Conservation (phyloP, 1,140 invertebrate species). For the Subanguina moxae region DNA sequence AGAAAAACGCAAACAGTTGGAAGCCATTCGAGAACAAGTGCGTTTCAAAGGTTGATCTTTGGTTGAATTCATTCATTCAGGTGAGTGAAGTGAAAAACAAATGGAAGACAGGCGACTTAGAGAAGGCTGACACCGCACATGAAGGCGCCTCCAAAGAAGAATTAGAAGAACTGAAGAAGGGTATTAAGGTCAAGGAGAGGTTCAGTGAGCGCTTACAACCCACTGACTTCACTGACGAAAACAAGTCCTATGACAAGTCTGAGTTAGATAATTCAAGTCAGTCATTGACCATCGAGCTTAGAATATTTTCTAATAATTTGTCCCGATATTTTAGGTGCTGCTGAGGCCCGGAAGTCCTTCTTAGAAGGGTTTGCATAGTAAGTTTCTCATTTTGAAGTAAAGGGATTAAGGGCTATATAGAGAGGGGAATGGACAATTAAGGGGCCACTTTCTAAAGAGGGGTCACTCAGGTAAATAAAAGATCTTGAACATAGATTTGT, state of each 20-base stretch:
- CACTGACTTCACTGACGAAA: slow-evolving; percentile 19
- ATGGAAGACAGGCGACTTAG: slow-evolving; percentile 58
- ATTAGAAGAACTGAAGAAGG: slow-evolving; percentile 49
- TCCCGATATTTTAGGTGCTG: slow-evolving; percentile 26
- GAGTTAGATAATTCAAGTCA: slow-evolving; percentile 42
- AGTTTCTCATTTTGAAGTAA: background rate
- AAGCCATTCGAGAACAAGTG: slow-evolving; percentile 46
- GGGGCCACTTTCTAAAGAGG: too few relatives aligned
- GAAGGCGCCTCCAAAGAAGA: slow-evolving; percentile 49
- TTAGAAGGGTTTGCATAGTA: slow-evolving; percentile 47
- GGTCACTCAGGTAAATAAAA: too few relatives aligned
- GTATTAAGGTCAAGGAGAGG: slow-evolving; percentile 32
- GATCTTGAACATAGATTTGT: too few relatives aligned
- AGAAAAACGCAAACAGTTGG: slow-evolving; percentile 38
- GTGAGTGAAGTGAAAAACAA: slow-evolving; percentile 57
- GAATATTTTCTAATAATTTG: background rate
- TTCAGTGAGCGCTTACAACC: slow-evolving; percentile 30
- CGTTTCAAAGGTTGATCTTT: slow-evolving; percentile 18
- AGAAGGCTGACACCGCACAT: slow-evolving; percentile 44
- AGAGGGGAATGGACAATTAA: too few relatives aligned
- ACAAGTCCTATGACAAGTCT: slow-evolving; percentile 36
- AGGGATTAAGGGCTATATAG: too few relatives aligned
- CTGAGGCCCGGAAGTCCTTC: slow-evolving; percentile 53
- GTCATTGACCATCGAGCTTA: background rate
- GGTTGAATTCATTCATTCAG: slow-evolving; percentile 21